Base-by-base conservation (phyloP, 2,888 invertebrate species). In the Cyrtodaria siliqua region DNA sequence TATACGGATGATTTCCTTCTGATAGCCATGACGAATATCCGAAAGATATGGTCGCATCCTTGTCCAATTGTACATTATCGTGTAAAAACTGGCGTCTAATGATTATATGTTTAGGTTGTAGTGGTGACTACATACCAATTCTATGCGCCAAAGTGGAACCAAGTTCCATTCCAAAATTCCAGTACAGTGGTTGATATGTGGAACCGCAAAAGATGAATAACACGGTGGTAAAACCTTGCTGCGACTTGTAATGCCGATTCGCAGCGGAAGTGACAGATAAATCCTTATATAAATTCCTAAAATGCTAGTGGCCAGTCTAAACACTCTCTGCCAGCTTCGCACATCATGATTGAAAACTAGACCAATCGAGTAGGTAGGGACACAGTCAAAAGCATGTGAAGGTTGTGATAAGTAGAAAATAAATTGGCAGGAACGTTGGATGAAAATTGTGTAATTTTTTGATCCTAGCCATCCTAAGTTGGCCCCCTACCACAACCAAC, bases 401-500 rank as follows among this genome's bases (percentile, higher is more conserved):
- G 83, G 91, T 68, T 86, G 92, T 18, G 76, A 88, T 0, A 72
- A 95, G 87, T 93, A 95, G 75, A 83, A 86, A 42, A 57, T 83
- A 47, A 88, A 92, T 59, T 63, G 92, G 27, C 91, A 96, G 91
- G 95, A 96, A 55, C 93, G 97, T 88, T 94, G 98, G 33, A 96
- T 96, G 12, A 92, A 94, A 33, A 95, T 98, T 33, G 33, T 33
- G 33, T 33, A 4, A 33, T 33, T 33, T 8, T 33, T 12, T 33
- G 12, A n/a, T n/a, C 33, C 98, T 0, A 96, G 97, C 0, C 97
- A 97, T 94, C 98, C 98, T 1, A 96, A 96, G 14, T 95, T 96
- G 14, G 98, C 98, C 97, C n/a, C 96, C 0, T 96, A 97, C 90
- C 98, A 98, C 93, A 95, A 96, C 89, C 97, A 98, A 90, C 96